Base-by-base conservation (phyloP, 2,797 vertebrate genomes). In the Melopsittacus undulatus region DNA sequence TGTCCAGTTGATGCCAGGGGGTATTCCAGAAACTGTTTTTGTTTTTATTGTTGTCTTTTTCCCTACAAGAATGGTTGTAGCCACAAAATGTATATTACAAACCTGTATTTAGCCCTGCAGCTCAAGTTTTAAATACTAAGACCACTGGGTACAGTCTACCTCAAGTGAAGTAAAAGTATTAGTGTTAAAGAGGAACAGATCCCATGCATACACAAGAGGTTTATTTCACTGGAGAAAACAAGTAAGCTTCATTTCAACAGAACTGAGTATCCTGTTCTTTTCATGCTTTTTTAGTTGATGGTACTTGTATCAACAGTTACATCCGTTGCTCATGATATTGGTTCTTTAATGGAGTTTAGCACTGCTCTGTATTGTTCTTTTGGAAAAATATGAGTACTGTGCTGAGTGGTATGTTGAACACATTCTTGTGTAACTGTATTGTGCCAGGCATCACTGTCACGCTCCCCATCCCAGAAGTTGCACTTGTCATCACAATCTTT, bases 191-290 rank as follows among this genome's bases (percentile, higher is more conserved):
- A n/a, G 24, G 10, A 89, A 10, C 43, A 75, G 21, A 34, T 67
- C 48, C 36, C 19, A 40, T 0, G 0, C 7, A 26, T 19, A 40
- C 8, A 40, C 34, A 30, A 43, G 66, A 45, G 11, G 27, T 34
- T 81, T 5, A 15, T 87, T 78, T 75, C 75, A 64, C 15, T 54
- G 16, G 15, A 54, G 49, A 67, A 83, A 75, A 64, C 17, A 70
- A 49, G 67, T 42, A 63, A 92, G 36, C 22, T 63, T 68, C 4
- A 6, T 24, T 66, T 79, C 13, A 32, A 56, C 43, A 64, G 23
- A 84, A 72, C 9, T 13, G 32, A 1, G 5, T 69, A 72, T 45
- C 23, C n/a, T 64, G 13, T 40, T 79, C 36, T 77, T 80, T 67
- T 30, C 4, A 9, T 1, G 3, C 11, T 20, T 5, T 73, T 84